These are phyloP conservation scores for Artemia sinica DNA, from an alignment of 2,888 invertebrate genomes.

Conservation along the genomic window DNA sequence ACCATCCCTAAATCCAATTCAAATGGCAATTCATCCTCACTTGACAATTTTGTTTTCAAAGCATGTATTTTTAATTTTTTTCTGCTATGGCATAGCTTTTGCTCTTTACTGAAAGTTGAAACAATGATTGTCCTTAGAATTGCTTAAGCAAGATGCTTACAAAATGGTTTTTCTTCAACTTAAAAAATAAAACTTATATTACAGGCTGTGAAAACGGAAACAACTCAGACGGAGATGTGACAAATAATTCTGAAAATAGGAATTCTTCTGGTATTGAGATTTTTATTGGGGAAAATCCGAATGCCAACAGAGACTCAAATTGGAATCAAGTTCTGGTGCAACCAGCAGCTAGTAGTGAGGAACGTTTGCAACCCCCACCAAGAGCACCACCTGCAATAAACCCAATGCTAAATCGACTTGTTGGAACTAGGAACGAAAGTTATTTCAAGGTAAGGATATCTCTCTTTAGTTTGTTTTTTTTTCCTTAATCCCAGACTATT, in stretches of 20 bases:
- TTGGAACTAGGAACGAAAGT: constrained; percentile 71
- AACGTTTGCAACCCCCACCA: background rate
- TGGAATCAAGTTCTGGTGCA: background rate
- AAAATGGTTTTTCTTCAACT: too few relatives aligned
- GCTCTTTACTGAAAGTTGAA: too few relatives aligned
- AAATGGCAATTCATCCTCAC: too few relatives aligned
- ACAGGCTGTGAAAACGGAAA: background rate
- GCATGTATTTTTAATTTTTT: too few relatives aligned
- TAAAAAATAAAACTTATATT: too few relatives aligned
- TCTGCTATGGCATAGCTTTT: too few relatives aligned
- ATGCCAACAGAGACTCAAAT: constrained; percentile 22
- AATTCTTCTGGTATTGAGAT: constrained; percentile 22
- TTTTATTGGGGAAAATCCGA: constrained; percentile 19
- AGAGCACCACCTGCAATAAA: constrained; percentile 36
- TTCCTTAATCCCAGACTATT: background rate
- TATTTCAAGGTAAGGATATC: constrained; percentile 60
- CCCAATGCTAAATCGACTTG: constrained; percentile 71
- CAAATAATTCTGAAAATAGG: constrained; percentile 16
- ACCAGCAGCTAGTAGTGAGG: background rate
- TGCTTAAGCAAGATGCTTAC: too few relatives aligned
- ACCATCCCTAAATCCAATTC: too few relatives aligned
- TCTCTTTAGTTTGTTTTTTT: background rate
- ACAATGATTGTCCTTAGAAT: too few relatives aligned
- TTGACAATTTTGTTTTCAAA: too few relatives aligned
- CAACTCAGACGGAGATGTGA: too few relatives aligned